These are phyloP conservation scores for Sardinella longiceps DNA, from an alignment of 2,797 vertebrate species.

Conservation along the genomic window DNA sequence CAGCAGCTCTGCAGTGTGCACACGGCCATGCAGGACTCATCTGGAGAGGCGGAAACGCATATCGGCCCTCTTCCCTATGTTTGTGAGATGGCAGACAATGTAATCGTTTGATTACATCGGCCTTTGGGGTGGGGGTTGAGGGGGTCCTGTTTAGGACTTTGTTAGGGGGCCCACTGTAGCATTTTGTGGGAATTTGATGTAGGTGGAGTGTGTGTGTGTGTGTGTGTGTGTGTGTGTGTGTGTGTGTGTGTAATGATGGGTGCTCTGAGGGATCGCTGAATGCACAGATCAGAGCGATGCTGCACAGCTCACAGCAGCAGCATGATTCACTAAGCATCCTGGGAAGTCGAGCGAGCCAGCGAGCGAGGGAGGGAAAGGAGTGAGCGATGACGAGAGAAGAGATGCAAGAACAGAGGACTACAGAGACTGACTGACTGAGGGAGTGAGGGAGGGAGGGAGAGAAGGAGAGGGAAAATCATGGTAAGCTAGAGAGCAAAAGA, in stretches of 20 bases:
- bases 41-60: background rate
- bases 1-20: background rate
- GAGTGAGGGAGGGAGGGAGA: background rate
- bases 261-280: background rate
- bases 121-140: background rate
- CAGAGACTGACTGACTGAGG: no score
- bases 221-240: background rate
- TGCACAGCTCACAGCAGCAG: background rate
- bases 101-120: background rate
- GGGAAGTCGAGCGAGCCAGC: background rate
- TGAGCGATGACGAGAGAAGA: background rate
- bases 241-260: background rate
- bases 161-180: background rate
- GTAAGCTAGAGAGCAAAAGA: background rate
- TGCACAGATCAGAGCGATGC: background rate
- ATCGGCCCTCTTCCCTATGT: background rate
- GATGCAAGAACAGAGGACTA: background rate
- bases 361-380: background rate
- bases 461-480: background rate
- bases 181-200: background rate
- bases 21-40: background rate
- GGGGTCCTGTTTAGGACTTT: background rate
- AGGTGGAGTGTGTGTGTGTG: background rate
- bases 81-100: background rate
- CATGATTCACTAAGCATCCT: slow-evolving; percentile 7